phyloP scores from a whole-genome alignment of 1,140 invertebrate genomes.

The Babylonia areolata region DNA sequence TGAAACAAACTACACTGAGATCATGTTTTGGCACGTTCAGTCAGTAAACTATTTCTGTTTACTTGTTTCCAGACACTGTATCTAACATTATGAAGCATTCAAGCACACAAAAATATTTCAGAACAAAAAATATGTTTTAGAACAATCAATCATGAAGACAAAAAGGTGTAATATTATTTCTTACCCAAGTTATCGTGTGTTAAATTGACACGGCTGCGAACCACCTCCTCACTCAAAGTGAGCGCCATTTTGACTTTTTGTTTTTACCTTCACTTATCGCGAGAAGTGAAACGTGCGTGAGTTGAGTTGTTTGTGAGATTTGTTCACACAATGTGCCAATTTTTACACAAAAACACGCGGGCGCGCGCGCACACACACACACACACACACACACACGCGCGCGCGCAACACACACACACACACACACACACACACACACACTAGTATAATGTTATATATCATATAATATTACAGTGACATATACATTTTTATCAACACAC shows the following conservation, averaged over 20 bases:
- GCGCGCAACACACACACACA: no score
- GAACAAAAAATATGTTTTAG: no score
- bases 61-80: background rate
- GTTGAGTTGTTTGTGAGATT: no score
- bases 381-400: no score
- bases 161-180: background rate
- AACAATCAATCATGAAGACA: background rate
- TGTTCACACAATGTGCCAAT: no score
- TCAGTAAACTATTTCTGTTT: background rate
- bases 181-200: slow-evolving; percentile 74
- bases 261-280: background rate
- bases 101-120: no score
- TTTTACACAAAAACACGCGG: background rate
- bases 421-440: no score
- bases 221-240: slow-evolving; percentile 71
- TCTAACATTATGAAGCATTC: no score
- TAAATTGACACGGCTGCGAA: slow-evolving; percentile 70
- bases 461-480: no score
- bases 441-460: no score
- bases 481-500: no score
- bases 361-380: no score
- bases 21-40: slow-evolving; percentile 11
- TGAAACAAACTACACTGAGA: background rate
- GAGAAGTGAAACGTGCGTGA: background rate
- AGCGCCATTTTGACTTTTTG: slow-evolving; percentile 64